Evolutionary conservation across 2,113 vertebrate species (phyloP).

Genomic region (Bujurquina vittata): DNA sequence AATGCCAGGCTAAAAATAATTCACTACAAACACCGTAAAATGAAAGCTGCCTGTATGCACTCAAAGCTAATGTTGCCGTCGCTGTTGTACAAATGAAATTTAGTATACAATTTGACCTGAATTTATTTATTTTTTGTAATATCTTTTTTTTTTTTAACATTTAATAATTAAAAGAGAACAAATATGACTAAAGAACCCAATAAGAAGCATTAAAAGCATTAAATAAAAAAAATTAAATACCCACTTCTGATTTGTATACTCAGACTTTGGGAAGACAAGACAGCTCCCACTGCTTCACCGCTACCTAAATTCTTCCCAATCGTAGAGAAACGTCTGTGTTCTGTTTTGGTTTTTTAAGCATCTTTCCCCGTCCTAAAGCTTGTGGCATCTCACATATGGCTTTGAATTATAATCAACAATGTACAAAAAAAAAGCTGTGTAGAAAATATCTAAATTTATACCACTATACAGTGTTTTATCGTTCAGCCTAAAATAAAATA

Average conservation of each 20-base stretch:
- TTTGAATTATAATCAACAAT: not conserved
- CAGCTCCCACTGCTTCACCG: not conserved
- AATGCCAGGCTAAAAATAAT: no score
- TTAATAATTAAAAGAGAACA: not conserved
- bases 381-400: not conserved
- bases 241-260: not conserved
- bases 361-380: not conserved
- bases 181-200: not conserved
- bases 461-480: not conserved
- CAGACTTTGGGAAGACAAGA: not conserved
- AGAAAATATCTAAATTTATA: not conserved
- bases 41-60: not conserved
- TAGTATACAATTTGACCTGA: not conserved
- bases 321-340: not conserved
- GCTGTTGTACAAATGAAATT: not conserved
- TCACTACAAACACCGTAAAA: not conserved
- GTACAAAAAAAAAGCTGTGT: not conserved
- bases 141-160: no score
- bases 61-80: not conserved
- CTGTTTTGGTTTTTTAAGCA: not conserved
- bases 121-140: no score
- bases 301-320: not conserved
- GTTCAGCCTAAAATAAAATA: not conserved
- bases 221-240: not conserved
- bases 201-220: not conserved